These are phyloP conservation scores for Palloptera scutellata DNA, from an alignment of 2,888 invertebrate genomes.

Conservation along the genomic window DNA sequence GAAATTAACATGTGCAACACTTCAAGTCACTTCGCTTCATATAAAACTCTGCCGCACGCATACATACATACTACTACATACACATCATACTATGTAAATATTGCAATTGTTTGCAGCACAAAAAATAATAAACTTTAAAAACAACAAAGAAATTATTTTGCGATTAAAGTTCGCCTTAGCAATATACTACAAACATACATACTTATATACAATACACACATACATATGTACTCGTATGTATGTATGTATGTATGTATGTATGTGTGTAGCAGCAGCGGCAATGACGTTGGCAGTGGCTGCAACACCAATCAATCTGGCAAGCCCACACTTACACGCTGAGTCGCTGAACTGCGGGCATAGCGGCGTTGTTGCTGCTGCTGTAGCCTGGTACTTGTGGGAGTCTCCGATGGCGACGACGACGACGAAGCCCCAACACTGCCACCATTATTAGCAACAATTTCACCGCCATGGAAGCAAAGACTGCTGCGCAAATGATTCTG, in stretches of 20 bases:
- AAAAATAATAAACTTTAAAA: too few relatives aligned
- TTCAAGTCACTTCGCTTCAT: constrained; percentile 14
- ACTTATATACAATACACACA: background rate
- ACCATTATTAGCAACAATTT: constrained; percentile 51
- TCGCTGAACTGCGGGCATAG: constrained; percentile 54
- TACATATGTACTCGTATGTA: background rate
- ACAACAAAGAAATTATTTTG: too few relatives aligned
- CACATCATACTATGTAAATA: background rate
- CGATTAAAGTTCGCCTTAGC: too few relatives aligned
- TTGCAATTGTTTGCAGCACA: background rate
- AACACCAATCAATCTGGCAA: constrained; percentile 54
- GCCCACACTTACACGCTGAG: constrained; percentile 60
- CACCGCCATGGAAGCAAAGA: constrained; percentile 59
- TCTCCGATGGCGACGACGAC: constrained; percentile 39
- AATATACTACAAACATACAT: too few relatives aligned
- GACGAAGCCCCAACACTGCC: constrained; percentile 37
- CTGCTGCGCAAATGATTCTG: constrained; percentile 61
- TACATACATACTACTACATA: too few relatives aligned
- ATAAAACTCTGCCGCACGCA: background rate
- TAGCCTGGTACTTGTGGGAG: constrained; percentile 30
- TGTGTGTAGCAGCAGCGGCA: background rate
- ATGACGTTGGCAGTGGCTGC: background rate
- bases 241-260: background rate
- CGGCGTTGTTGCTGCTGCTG: constrained; percentile 34
- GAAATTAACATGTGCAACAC: constrained; percentile 15